phyloP scores from a whole-genome alignment of 1,140 invertebrate species.

The Pseudomyrmex flavicornis region DNA sequence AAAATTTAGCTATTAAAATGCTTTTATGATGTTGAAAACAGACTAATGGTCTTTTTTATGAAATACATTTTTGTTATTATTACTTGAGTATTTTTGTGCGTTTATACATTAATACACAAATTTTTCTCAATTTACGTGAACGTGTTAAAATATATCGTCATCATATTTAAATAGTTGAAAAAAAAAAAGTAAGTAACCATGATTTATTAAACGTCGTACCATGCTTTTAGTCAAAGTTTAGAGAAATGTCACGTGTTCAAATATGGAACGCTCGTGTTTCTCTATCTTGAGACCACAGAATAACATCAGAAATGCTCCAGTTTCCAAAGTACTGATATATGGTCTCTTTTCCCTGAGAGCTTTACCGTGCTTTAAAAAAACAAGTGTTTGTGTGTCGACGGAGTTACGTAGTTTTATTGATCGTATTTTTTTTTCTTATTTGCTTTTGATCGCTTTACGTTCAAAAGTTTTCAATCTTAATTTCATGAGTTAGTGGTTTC shows the following conservation, averaged over 20 bases:
- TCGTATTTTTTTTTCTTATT: conserved; percentile 16
- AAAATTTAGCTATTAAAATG: too few relatives aligned
- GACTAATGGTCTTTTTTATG: too few relatives aligned
- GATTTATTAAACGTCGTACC: conserved; percentile 22
- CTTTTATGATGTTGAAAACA: too few relatives aligned
- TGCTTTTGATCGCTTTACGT: background rate
- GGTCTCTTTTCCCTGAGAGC: background rate
- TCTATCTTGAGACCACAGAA: background rate
- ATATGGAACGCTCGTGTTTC: background rate
- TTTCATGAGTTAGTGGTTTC: background rate
- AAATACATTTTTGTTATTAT: too few relatives aligned
- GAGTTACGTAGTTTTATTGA: conserved; percentile 32
- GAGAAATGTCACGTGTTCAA: conserved; percentile 9
- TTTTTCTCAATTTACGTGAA: background rate
- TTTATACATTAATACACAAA: background rate
- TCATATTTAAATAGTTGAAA: background rate
- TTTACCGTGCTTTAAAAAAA: background rate
- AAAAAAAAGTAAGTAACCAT: background rate
- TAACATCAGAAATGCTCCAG: conserved; percentile 35
- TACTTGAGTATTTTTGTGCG: too few relatives aligned
- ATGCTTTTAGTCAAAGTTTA: conserved; percentile 3
- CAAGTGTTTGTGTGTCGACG: background rate
- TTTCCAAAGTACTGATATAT: conserved; percentile 34
- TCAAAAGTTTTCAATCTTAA: conserved; percentile 16
- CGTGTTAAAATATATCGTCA: background rate